Conservation (phyloP, 1,140 invertebrate genomes). For the Portunus trituberculatus region DNA sequence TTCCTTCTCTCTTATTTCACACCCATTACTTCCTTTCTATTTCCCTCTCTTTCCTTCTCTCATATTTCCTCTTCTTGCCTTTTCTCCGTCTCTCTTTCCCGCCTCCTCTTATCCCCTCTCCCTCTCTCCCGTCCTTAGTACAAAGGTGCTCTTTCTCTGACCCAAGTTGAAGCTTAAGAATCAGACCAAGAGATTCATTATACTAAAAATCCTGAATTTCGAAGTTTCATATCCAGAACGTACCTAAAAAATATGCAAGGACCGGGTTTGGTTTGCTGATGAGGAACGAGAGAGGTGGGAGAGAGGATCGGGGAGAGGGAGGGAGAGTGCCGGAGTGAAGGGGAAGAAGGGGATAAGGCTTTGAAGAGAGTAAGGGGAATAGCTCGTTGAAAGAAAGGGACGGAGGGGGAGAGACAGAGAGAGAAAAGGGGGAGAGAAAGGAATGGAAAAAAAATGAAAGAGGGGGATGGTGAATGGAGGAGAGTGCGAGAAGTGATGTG, state of each 20-base stretch:
- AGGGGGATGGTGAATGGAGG: background rate
- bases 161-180: background rate
- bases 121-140: too few species aligned
- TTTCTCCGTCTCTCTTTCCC: background rate
- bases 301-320: background rate
- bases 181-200: background rate
- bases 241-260: background rate
- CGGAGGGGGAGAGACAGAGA: background rate
- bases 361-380: slow-evolving; percentile 12
- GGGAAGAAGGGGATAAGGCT: background rate
- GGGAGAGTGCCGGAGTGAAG: background rate
- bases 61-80: background rate
- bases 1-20: too few species aligned
- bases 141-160: too few species aligned
- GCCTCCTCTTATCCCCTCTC: background rate
- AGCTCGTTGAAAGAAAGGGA: background rate
- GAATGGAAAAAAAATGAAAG: background rate
- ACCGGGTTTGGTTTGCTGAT: background rate
- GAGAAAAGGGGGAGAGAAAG: background rate
- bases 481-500: background rate
- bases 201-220: background rate
- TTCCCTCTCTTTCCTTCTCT: background rate
- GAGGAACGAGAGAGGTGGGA: background rate
- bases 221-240: background rate
- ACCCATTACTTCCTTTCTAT: background rate